Percentiles rank a stretch among this genome's conserved stretches.
Evolutionary conservation across 2,113 vertebrate species (phyloP).

Genomic region (Microtus ochrogaster): DNA sequence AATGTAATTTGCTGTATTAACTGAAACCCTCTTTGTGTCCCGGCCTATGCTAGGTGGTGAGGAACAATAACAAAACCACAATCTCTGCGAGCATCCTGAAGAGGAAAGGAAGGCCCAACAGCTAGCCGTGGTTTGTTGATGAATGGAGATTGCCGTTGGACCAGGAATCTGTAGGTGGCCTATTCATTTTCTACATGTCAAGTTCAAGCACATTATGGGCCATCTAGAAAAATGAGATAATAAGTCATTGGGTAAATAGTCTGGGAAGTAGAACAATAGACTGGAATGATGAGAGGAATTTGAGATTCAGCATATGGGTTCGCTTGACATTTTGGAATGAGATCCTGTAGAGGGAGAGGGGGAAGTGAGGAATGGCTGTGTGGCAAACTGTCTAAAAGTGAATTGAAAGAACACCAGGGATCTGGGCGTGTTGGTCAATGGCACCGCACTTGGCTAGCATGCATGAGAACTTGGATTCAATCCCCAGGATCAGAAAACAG

Average conservation of each 20-base stretch:
- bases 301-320: conserved; percentile 26
- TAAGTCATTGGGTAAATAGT: background rate
- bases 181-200: conserved; percentile 23
- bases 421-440: background rate
- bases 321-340: conserved; percentile 47
- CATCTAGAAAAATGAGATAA: conserved; percentile 1
- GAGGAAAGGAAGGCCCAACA: background rate
- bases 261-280: background rate
- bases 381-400: conserved; percentile 43
- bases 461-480: background rate
- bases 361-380: background rate
- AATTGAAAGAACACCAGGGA: background rate
- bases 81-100: background rate
- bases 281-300: conserved; percentile 5
- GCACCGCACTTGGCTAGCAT: background rate
- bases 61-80: background rate
- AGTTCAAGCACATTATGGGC: conserved; percentile 12
- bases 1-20: background rate
- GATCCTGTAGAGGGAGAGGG: background rate
- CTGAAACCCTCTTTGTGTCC: background rate
- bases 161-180: background rate
- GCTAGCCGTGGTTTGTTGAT: background rate
- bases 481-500: background rate
- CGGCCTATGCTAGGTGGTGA: background rate
- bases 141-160: background rate